Base-by-base conservation (phyloP, 2,113 vertebrate species). In the Periophthalmus modestus region DNA sequence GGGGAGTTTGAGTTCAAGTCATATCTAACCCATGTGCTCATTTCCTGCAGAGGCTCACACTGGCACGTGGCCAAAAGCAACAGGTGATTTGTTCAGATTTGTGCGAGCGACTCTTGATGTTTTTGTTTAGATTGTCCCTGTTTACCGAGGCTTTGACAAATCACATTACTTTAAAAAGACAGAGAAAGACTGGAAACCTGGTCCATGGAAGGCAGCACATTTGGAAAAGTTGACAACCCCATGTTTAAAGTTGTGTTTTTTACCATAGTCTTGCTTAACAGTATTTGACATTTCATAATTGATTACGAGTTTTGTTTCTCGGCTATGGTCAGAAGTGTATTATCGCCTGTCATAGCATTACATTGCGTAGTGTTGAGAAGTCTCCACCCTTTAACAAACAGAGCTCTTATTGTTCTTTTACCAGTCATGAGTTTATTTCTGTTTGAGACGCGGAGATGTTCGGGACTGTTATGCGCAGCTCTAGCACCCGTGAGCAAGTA, bases 11-110 rank as follows among this genome's bases (percentile, higher is more conserved):
- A 93, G 89, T 95, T 91, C 59, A 81, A 92, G 91, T 94, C 88
- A 91, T 95, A 95, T 95, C 92, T 95, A 84, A 93, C 93, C 91
- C 80, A 83, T 94, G 92, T 90, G 94, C 93, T 96, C 95, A 95
- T 95, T 96, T 97, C 96, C 93, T 91, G 90, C 89, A 78, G 80
- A 92, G 94, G 92, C 93, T 91, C 92, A 85, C 90, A 58, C 83
- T 95, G 96, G 94, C 87, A 0, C 0, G 13, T 19, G 2, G 93
- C 96, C 96, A 96, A 91, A 86, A 95, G 92, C 95, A 97, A 97
- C 96, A 97, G 96, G 96, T 97, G 96, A 97, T 94, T 91, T 91
- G 85, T 66, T 50, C 77, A 68, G 50, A 16, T 72, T 24, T 63
- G 23, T 76, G 69, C 47, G 14, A 73, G 46, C 66, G 46, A 75